Base-by-base conservation (phyloP, 2,888 invertebrate species). In the Scaptomyza polygonia region DNA sequence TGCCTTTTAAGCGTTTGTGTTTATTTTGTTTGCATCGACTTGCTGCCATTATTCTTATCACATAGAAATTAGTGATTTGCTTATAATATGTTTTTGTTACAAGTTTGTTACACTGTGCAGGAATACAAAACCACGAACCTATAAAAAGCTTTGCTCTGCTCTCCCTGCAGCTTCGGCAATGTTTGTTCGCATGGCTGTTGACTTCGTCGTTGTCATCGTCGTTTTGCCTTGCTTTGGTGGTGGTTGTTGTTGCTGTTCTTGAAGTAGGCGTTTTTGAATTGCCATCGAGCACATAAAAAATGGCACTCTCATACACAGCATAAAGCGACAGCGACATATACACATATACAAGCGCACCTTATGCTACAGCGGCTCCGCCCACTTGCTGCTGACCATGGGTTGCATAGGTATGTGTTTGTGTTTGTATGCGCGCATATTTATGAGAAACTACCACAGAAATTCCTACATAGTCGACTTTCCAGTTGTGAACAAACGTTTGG, bases 301-400 rank as follows among this genome's bases (percentile, higher is more conserved):
- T 70, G 72, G 64, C 72, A 75, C 73, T 25, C 55, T 25, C 30
- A 67, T 14, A 30, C 18, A 48, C 40, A 65, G 45, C 61, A 71
- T 55, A 62, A 56, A 62, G 9, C 56, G 32, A 16, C 52, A 29
- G 69, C 18, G 16, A 29, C n/a, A 44, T 47, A 45, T 56, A 72
- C 57, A 79, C 55, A 82, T 47, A 21, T 3, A 70, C 71, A 64
- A 56, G 54, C 66, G 69, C 82, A 89, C 82, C 87, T 89, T 79
- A 86, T 76, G 72, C 77, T 77, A 59, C 29, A 71, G 74, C 89
- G 85, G 88, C 91, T 91, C 91, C 91, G 91, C 91, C 91, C 90
- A 89, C 89, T 90, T 89, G 81, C 79, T 86, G 88, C 86, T 78
- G 75, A 66, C 67, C 72, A 72, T 59, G 73, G 66, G 11, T 14